Evolutionary conservation across 1,140 invertebrate genomes (phyloP).

Genomic region (Drosophila mauritiana): DNA sequence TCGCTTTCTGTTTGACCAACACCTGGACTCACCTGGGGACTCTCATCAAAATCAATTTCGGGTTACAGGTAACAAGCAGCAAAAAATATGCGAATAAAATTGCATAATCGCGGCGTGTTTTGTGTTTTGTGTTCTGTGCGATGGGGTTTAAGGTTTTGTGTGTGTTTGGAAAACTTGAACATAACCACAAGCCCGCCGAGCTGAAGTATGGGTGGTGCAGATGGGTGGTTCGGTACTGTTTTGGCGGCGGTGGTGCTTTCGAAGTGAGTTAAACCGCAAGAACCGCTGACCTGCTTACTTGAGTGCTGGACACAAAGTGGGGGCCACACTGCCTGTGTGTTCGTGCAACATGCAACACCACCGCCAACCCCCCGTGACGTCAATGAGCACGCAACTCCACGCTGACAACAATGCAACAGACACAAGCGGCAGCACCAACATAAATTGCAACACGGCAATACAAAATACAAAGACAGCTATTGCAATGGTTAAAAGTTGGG

Average conservation of each 20-base stretch:
- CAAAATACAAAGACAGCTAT: slow-evolving; percentile 32
- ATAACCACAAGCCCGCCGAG: slow-evolving; percentile 59
- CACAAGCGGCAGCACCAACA: slow-evolving; percentile 18
- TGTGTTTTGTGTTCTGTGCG: not conserved
- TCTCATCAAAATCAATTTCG: slow-evolving; percentile 71
- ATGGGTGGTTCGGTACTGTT: slow-evolving; percentile 8
- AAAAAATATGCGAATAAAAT: slow-evolving; percentile 53
- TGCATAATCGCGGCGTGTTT: not conserved
- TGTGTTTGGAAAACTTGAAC: slow-evolving; percentile 2
- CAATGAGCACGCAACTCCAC: slow-evolving; percentile 69
- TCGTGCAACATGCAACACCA: slow-evolving; percentile 73
- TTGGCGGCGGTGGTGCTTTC: slow-evolving; percentile 22
- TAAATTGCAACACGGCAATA: slow-evolving; percentile 14
- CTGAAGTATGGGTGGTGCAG: slow-evolving; percentile 23
- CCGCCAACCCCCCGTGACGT: slow-evolving; percentile 42
- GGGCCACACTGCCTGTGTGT: slow-evolving; percentile 35
- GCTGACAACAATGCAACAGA: slow-evolving; percentile 66
- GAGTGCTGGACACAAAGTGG: slow-evolving; percentile 44
- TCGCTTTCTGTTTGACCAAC: slow-evolving; percentile 3
- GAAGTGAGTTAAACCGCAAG: slow-evolving; percentile 62
- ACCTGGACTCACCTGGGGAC: slow-evolving; percentile 11
- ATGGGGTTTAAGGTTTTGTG: not conserved
- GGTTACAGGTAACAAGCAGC: slow-evolving; percentile 35
- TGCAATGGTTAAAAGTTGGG: slow-evolving; percentile 41
- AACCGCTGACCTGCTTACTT: slow-evolving; percentile 81